A percentile compares a stretch with the other conserved stretches of the same genome.
Evolutionary conservation across 2,888 invertebrate species (phyloP).

Genomic region (Sminthurinus aureus): DNA sequence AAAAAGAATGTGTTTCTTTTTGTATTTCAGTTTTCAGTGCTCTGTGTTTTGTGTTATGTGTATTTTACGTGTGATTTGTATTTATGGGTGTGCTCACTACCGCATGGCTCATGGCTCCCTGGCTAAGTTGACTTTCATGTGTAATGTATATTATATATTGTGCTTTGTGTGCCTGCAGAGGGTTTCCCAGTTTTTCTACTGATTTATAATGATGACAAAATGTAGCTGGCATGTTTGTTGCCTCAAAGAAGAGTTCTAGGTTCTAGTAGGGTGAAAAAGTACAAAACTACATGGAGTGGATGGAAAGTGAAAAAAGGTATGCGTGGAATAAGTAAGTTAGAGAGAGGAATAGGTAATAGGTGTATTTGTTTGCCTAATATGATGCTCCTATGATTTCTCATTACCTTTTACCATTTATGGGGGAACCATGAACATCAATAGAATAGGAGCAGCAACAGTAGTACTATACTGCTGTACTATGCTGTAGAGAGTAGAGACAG

Average conservation of each 20-base stretch:
- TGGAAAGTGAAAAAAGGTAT: too few species aligned
- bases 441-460: not conserved
- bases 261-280: not conserved
- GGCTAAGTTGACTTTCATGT: constrained; percentile 13
- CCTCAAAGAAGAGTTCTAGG: constrained; percentile 21
- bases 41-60: not conserved
- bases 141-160: not conserved
- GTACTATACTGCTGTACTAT: not conserved
- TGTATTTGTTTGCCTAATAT: constrained; percentile 8
- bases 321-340: too few species aligned
- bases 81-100: constrained; percentile 13
- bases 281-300: not conserved
- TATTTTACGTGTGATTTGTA: not conserved
- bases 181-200: constrained; percentile 10
- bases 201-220: constrained; percentile 47
- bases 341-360: not conserved
- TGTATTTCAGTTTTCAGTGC: not conserved
- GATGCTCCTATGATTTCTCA: constrained; percentile 6
- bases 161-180: constrained; percentile 5
- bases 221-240: constrained; percentile 30
- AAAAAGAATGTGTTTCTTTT: not conserved
- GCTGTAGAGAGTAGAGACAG: too few species aligned
- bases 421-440: not conserved
- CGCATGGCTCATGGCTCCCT: not conserved
- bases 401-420: constrained; percentile 14